phyloP scores from a whole-genome alignment of 2,113 vertebrate genomes.

The Caretta caretta region DNA sequence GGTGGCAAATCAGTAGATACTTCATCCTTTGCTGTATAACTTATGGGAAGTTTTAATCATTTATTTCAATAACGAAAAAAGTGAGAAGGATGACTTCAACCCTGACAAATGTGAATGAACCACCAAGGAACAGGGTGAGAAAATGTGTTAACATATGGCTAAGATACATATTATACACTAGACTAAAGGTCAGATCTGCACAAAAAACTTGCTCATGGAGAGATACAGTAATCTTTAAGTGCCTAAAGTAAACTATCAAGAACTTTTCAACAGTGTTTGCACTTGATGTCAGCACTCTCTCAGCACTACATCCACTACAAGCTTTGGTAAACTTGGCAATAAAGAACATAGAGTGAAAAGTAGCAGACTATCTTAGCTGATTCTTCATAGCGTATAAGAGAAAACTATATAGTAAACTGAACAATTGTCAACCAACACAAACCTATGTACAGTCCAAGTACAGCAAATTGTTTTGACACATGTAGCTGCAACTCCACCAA shows the following conservation, averaged over 20 bases:
- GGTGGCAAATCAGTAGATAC: not conserved
- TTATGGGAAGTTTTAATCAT: not conserved
- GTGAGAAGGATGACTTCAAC: constrained; percentile 49
- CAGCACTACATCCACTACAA: constrained; percentile 72
- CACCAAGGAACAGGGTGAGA: constrained; percentile 23
- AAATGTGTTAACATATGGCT: constrained; percentile 66
- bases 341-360: constrained; percentile 65
- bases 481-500: not conserved
- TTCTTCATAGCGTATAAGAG: constrained; percentile 50
- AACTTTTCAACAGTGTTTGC: constrained; percentile 77
- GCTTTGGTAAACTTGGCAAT: constrained; percentile 60
- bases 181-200: constrained; percentile 76
- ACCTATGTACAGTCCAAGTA: not conserved
- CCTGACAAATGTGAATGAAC: constrained; percentile 34
- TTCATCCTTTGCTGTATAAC: not conserved
- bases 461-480: not conserved
- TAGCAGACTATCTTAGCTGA: constrained; percentile 51
- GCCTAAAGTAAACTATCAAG: constrained; percentile 78
- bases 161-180: constrained; percentile 67
- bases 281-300: constrained; percentile 79
- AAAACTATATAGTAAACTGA: constrained; percentile 33
- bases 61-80: constrained; percentile 46
- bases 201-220: constrained; percentile 67
- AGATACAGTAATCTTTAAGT: constrained; percentile 78
- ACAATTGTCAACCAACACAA: constrained; percentile 34